Evolutionary conservation across 2,797 vertebrate species (phyloP).

Genomic region (Eupleurogrammus muticus): DNA sequence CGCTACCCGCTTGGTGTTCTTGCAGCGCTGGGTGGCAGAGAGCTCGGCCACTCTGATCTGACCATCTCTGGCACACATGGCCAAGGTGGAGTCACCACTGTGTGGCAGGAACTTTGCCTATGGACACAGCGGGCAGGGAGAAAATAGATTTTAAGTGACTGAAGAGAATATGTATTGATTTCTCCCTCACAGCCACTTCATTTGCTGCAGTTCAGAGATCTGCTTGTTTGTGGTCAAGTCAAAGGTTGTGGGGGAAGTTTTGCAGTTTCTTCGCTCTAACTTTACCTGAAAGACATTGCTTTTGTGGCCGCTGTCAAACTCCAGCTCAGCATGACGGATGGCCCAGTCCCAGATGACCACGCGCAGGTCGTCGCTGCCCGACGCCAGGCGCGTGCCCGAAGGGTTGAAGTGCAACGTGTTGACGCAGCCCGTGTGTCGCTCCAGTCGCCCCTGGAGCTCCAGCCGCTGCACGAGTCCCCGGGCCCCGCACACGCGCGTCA

Average conservation of each 20-base stretch:
- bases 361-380: slow-evolving; percentile 94
- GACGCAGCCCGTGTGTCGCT: slow-evolving; percentile 95
- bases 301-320: slow-evolving; percentile 97
- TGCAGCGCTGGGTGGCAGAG: slow-evolving; percentile 96
- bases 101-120: slow-evolving; percentile 98
- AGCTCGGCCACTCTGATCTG: slow-evolving; percentile 96
- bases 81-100: slow-evolving; percentile 96
- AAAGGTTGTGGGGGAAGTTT: not conserved
- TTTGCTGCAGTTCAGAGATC: too few relatives aligned
- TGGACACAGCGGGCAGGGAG: slow-evolving; percentile 1
- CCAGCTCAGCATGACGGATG: slow-evolving; percentile 86
- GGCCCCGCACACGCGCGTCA: slow-evolving; percentile 91
- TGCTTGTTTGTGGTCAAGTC: not conserved
- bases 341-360: slow-evolving; percentile 98
- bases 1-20: slow-evolving; percentile 95
- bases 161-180: not conserved
- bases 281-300: slow-evolving; percentile 98
- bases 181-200: not conserved
- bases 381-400: slow-evolving; percentile 93
- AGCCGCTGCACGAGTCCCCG: slow-evolving; percentile 93
- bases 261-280: not conserved
- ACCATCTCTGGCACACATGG: slow-evolving; percentile 96
- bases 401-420: slow-evolving; percentile 99
- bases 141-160: not conserved
- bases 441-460: slow-evolving; percentile 91